Conservation (phyloP, 2,113 vertebrate genomes). For the Tringa solitaria region DNA sequence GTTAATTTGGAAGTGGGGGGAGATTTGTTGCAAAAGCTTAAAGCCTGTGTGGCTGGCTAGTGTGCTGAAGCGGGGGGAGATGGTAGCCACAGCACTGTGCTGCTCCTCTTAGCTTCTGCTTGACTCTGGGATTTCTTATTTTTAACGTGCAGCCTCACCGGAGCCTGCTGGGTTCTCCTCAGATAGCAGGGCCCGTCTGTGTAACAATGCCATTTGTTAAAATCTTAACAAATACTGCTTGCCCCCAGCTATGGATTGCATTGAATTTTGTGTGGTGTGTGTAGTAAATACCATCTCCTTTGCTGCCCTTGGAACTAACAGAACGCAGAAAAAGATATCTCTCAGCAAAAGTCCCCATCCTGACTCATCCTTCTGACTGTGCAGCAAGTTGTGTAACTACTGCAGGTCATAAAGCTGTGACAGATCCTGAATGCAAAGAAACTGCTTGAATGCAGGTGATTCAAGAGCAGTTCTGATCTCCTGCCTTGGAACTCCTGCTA, state of each 20-base stretch:
- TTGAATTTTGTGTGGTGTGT: neutral
- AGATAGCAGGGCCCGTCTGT: neutral
- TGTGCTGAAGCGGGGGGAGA: neutral
- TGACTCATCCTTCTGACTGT: conserved; percentile 47
- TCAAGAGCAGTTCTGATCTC: neutral
- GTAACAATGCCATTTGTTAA: neutral
- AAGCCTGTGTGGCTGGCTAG: neutral
- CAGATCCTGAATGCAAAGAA: neutral
- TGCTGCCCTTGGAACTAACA: neutral
- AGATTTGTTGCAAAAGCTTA: neutral
- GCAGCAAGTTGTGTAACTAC: conserved; percentile 32
- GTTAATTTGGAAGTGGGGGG: neutral
- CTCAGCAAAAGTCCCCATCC: neutral
- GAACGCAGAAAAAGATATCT: neutral
- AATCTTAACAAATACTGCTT: neutral
- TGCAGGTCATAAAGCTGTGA: neutral
- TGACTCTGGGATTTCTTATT: neutral
- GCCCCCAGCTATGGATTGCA: neutral
- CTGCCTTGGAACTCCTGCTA: neutral
- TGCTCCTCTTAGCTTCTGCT: neutral
- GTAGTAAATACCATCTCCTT: neutral
- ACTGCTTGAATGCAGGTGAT: neutral
- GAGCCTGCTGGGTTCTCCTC: neutral
- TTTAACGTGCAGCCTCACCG: neutral
- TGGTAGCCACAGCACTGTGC: neutral